Conservation (phyloP, 2,797 vertebrate genomes). For the Chromis chromis region DNA sequence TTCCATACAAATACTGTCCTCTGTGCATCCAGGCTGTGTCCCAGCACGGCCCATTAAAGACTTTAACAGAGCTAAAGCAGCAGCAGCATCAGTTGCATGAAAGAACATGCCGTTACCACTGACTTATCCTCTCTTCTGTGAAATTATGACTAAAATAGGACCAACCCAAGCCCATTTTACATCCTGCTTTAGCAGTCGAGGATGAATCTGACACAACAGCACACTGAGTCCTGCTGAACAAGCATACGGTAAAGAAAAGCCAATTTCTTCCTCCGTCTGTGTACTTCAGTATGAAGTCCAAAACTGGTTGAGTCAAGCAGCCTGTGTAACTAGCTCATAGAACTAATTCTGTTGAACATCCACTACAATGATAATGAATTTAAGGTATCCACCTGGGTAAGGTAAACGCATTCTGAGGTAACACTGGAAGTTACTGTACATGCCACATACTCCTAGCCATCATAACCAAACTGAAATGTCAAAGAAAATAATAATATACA, state of each 20-base stretch:
- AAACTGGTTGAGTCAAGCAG: background rate
- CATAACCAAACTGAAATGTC: background rate
- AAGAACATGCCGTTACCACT: constrained; percentile 50
- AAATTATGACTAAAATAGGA: constrained; percentile 88
- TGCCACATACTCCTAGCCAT: background rate
- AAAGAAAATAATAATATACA: background rate
- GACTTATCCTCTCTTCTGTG: constrained; percentile 74
- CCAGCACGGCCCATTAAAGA: constrained; percentile 44
- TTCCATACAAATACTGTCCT: constrained; percentile 26
- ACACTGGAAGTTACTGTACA: background rate
- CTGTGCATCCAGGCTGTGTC: constrained; percentile 28
- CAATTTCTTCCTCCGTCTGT: background rate
- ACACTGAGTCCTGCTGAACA: constrained; percentile 25
- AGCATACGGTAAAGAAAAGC: constrained; percentile 32
- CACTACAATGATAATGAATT: background rate
- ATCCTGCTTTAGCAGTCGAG: constrained; percentile 17
- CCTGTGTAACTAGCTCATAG: background rate
- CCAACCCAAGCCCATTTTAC: constrained; percentile 11
- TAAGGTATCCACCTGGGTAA: constrained; percentile 1
- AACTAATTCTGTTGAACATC: background rate
- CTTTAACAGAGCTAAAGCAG: constrained; percentile 28
- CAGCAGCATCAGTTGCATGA: constrained; percentile 74
- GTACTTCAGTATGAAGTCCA: background rate
- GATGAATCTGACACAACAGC: constrained; percentile 35
- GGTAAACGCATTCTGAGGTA: background rate